phyloP scores from a whole-genome alignment of 2,797 vertebrate species.

The Salmo trutta region DNA sequence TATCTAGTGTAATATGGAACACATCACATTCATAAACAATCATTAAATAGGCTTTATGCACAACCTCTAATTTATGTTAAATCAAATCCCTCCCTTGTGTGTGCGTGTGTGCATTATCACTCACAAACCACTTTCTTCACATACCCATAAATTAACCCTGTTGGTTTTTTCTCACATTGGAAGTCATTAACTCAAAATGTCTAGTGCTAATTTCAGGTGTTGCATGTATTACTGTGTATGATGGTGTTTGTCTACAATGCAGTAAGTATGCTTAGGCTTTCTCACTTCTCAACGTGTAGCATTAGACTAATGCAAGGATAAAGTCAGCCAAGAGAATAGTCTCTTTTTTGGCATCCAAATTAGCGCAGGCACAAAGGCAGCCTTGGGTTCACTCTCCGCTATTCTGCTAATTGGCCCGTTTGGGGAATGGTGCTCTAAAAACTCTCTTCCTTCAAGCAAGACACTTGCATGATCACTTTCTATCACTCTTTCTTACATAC shows the following conservation, averaged over 20 bases:
- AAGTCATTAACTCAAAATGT: background rate
- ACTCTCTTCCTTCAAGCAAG: slow-evolving; percentile 17
- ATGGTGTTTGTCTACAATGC: background rate
- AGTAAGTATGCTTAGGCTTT: background rate
- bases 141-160: background rate
- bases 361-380: slow-evolving; percentile 48
- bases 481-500: slow-evolving; percentile 11
- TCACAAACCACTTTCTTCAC: background rate
- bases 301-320: background rate
- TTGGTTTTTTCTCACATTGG: background rate
- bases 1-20: background rate
- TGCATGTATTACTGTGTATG: background rate
- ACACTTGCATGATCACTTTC: background rate
- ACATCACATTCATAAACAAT: background rate
- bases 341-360: slow-evolving; percentile 56
- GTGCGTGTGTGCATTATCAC: background rate
- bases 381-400: slow-evolving; percentile 37
- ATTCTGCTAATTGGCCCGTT: slow-evolving; percentile 49
- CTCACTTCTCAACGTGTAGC: too few species aligned
- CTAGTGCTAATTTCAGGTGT: background rate
- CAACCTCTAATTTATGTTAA: too few species aligned
- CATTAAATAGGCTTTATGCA: background rate
- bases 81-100: too few species aligned
- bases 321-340: background rate
- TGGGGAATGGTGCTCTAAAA: slow-evolving; percentile 32